Evolutionary conservation across 2,888 invertebrate species (phyloP), one percentile per base, ranked within the genome.

Genomic region (Steinernema carpocapsae): DNA sequence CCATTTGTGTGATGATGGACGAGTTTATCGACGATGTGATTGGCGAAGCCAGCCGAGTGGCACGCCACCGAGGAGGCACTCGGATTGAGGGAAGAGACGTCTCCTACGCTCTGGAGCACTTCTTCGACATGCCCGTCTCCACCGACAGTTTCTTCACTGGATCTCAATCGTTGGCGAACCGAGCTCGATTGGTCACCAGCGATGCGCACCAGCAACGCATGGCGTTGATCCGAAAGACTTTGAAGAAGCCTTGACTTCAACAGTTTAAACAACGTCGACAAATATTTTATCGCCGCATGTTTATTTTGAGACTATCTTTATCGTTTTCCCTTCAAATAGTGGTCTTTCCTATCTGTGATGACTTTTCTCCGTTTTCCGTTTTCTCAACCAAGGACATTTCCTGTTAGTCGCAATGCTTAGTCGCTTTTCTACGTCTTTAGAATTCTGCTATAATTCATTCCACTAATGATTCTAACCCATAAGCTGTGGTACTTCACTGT

Each of bases 1-100:
- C 72, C 26, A 43, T 73, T 32, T 45, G 74, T 42, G 70, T 51
- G 48, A n/a, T 75, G 70, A 42, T 75, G 70, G 75, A 75, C 22
- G 75, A 75, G n/a, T 75, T 72, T 37, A 72, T 75, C 70, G 72
- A 75, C 56, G 75, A 75, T 24, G 26, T 75, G 37, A 70, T 75
- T 37, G 43, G 51, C 19, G 12, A 29, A 52, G 24, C 46, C 26
- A 71, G 32, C 45, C 72, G 72, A 42, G 22, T 76, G 42, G 71
- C 52, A 6, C 70, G 64, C 1, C 76, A 76, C 45, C 76, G 76
- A 19, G 52, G 72, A 32, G 73, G 59, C 6, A 51, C 51, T 10
- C 71, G 64, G 1, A 29, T 76, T 19, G 76, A 76, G 56, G 76
- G 75, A 19, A 24, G 72, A 14, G 76, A 76, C 43, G 74, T 76